A percentile compares a stretch with the other conserved stretches of the same genome.
These are phyloP conservation scores for Eleutherodactylus coqui DNA, from an alignment of 2,797 vertebrate species.

Conservation along the genomic window DNA sequence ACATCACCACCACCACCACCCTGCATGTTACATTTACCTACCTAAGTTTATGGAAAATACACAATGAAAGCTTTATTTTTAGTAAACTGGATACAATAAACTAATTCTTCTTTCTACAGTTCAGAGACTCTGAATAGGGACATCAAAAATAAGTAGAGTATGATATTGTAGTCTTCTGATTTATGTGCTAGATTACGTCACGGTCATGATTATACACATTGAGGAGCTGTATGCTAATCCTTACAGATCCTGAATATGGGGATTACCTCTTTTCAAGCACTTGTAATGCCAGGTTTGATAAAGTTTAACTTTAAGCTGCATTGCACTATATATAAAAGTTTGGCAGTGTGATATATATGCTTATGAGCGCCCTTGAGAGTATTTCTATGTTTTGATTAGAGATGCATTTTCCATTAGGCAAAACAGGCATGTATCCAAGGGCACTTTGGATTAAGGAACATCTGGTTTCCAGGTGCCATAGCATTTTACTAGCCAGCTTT, in stretches of 20 bases:
- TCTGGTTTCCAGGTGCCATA: constrained; percentile 44
- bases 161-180: too few species aligned
- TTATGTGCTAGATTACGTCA: not conserved
- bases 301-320: not conserved
- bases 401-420: constrained; percentile 28
- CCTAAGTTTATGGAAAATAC: not conserved
- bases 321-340: not conserved
- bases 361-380: not conserved
- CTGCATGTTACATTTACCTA: too few species aligned
- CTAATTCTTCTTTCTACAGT: not conserved
- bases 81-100: not conserved
- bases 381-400: not conserved
- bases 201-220: not conserved
- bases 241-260: not conserved
- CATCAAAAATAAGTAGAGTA: not conserved
- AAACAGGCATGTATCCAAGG: constrained; percentile 19
- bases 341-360: not conserved
- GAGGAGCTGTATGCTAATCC: not conserved
- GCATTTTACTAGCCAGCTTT: not conserved
- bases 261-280: not conserved
- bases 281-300: not conserved
- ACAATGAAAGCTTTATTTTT: not conserved
- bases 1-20: too few species aligned
- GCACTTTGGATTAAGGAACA: constrained; percentile 11
- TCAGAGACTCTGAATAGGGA: not conserved